Evolutionary conservation across 2,113 vertebrate species (phyloP).

Genomic region (Xenotilapia leptura): DNA sequence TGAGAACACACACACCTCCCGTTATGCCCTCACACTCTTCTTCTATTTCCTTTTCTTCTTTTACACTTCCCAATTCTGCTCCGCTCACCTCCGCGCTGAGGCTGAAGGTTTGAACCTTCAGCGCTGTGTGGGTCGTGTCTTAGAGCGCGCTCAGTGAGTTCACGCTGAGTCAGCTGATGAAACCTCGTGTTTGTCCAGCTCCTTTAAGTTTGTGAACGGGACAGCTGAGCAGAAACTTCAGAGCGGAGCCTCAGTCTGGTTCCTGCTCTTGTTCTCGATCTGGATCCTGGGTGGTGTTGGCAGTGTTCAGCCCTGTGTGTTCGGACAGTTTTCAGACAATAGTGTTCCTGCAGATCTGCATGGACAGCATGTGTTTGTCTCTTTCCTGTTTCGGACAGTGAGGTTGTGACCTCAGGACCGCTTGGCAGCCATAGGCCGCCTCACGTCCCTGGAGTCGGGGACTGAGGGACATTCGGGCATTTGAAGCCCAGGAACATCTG

Average conservation of each 20-base stretch:
- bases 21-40: neutral
- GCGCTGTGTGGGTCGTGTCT: neutral
- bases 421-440: neutral
- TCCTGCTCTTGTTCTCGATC: neutral
- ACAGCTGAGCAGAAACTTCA: no score
- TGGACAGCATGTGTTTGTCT: neutral
- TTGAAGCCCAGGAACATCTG: neutral
- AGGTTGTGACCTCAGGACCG: neutral
- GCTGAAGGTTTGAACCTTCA: neutral
- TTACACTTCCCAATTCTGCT: constrained; percentile 25
- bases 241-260: neutral
- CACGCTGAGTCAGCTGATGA: neutral
- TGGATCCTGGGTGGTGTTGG: neutral
- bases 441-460: neutral
- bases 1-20: constrained; percentile 36
- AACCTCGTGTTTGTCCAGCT: neutral
- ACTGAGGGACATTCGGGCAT: neutral
- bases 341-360: neutral
- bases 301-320: neutral
- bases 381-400: neutral
- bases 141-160: neutral
- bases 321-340: neutral
- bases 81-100: neutral
- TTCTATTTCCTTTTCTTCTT: constrained; percentile 20
- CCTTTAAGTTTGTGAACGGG: neutral